Base-by-base conservation (phyloP, 2,113 vertebrate genomes). In the Carettochelys insculpta region DNA sequence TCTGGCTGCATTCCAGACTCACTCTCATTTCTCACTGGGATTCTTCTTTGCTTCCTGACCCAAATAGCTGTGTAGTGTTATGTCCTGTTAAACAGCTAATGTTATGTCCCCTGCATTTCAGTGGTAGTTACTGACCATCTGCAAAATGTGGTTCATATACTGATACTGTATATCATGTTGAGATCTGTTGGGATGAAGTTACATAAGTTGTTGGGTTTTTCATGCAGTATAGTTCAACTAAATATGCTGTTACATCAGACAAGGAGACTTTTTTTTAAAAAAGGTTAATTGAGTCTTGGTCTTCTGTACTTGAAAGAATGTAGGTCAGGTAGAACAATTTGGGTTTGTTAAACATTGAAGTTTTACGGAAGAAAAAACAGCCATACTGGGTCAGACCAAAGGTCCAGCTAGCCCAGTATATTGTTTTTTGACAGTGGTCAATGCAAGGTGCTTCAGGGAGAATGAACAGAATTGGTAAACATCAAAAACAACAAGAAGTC, bases 31-130 rank as follows among this genome's bases (percentile, higher is more conserved):
- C 25, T 65, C 0, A 5, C 5, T 61, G 31, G 83, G 75, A 78
- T 89, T 29, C 86, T 6, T 73, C 14, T 41, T 78, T 41, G 86
- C 88, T 85, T 68, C 75, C 85, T 24, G 68, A 41, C 90, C 87
- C 2, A 29, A 88, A 41, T 71, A 71, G 68, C 41, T 41, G 38
- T 41, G 38, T 41, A 41, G n/a, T 41, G 38, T 22, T 43, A 50
- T 92, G 86, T 53, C 65, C 68, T 90, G 88, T 78, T 81, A 89
- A 94, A 86, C 87, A 85, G 85, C 94, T 77, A 85, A n/a, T 94
- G 81, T 77, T 87, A 90, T 92, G 92, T 86, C 85, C 81, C 80
- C 75, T 71, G 81, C 78, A 4, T 95, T 89, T 94, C 87, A 80
- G 83, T 78, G 50, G 71, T 6, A 81, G 8, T 82, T 80, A 75